phyloP scores from a whole-genome alignment of 1,140 invertebrate species.

The Platyscapa corneri region DNA sequence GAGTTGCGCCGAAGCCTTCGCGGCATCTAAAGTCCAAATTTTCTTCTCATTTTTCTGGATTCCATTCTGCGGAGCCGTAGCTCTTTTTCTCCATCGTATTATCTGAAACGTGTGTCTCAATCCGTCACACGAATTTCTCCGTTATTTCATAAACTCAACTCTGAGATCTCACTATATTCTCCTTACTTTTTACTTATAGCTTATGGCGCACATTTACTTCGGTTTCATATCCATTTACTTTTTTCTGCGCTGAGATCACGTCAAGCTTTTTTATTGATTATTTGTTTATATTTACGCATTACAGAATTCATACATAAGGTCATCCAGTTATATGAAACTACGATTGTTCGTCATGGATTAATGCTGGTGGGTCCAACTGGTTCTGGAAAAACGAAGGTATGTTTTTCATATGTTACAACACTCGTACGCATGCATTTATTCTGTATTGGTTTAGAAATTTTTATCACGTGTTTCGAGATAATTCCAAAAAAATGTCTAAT shows the following conservation, averaged over 20 bases:
- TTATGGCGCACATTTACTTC: background rate
- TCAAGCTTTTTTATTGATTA: background rate
- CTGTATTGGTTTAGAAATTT: too few species aligned
- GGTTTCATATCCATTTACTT: background rate
- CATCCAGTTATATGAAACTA: constrained; percentile 87
- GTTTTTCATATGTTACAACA: background rate
- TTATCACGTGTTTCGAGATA: too few species aligned
- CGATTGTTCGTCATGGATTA: constrained; percentile 86
- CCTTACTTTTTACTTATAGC: background rate
- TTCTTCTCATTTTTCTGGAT: background rate
- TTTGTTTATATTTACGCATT: constrained; percentile 46
- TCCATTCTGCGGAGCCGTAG: background rate
- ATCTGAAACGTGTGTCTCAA: background rate
- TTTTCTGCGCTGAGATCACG: background rate
- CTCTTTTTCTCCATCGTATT: constrained; percentile 1
- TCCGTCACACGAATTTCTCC: background rate
- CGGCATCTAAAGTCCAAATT: background rate
- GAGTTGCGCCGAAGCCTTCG: background rate
- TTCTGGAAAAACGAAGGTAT: constrained; percentile 82
- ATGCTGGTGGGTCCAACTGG: constrained; percentile 89
- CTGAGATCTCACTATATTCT: background rate
- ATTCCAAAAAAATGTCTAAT: too few species aligned
- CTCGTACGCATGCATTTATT: too few species aligned
- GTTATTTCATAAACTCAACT: background rate
- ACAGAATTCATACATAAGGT: constrained; percentile 84